Conservation (phyloP, 2,888 invertebrate genomes). For the Mesopsocus fuscifrons region DNA sequence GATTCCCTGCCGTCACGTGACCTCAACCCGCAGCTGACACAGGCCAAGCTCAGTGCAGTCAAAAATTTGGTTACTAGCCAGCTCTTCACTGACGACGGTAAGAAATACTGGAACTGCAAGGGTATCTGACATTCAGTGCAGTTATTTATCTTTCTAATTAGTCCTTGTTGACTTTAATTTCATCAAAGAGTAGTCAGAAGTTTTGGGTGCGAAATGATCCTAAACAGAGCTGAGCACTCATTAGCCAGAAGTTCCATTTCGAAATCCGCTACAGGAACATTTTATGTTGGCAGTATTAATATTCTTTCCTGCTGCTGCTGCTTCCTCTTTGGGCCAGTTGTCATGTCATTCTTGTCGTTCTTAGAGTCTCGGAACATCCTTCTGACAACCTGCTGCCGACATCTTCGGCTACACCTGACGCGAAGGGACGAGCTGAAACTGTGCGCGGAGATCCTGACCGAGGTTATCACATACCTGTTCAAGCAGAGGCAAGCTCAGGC, state of each 20-base stretch:
- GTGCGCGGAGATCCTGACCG: constrained; percentile 73
- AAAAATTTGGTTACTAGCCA: constrained; percentile 58
- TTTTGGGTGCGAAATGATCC: constrained; percentile 2
- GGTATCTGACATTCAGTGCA: too few species aligned
- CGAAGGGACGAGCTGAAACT: constrained; percentile 63
- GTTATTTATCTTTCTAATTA: too few species aligned
- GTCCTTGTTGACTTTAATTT: too few species aligned
- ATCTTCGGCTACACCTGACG: constrained; percentile 62
- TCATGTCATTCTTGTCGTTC: too few species aligned
- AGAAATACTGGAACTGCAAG: too few species aligned
- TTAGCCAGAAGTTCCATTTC: too few species aligned
- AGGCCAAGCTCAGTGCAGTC: constrained; percentile 65
- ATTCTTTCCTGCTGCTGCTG: too few species aligned
- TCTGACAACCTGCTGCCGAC: constrained; percentile 65
- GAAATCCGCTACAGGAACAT: too few species aligned
- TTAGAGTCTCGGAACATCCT: constrained; percentile 76
- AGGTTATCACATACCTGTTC: constrained; percentile 50
- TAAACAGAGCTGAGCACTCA: too few species aligned
- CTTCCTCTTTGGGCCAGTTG: too few species aligned
- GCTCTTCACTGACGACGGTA: constrained; percentile 52
- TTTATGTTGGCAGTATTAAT: too few species aligned
- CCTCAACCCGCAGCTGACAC: constrained; percentile 46
- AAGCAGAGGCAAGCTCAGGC: constrained; percentile 30
- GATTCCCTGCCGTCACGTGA: constrained; percentile 48
- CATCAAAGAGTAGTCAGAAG: background rate